Evolutionary conservation across 2,113 vertebrate species (phyloP), one percentile per base, ranked within the genome.

Genomic region (Girardinichthys multiradiatus): DNA sequence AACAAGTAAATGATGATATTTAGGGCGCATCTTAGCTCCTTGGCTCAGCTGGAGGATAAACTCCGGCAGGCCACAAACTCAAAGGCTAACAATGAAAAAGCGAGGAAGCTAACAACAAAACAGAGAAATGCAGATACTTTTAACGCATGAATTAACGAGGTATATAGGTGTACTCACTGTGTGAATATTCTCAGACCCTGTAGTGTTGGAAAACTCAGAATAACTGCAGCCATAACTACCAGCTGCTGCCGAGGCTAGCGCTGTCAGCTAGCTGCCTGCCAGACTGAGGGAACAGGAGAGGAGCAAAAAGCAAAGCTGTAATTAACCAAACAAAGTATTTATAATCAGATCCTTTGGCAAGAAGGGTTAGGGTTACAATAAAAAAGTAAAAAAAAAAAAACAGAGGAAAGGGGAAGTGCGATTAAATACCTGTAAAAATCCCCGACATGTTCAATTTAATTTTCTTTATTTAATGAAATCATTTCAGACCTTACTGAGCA

Each of bases 181-280:
- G 92, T 77, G 27, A 90, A 87, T 51, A 71, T 75, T 64, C 86
- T 89, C 61, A 93, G 59, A 63, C 85, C 83, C 35, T 87, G 89
- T 15, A 87, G 82, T 75, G 79, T 80, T 35, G 86, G 82, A 65
- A 89, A 88, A 83, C 87, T 93, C 74, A 94, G 72, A 27, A 94
- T 89, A 45, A 94, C 87, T 42, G 93, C 90, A 86, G 94, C 92
- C 94, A 95, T 95, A 8, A 27, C 77, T 69, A 59, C 37, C 45
- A 74, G 83, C 83, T 74, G 37, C 10, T 33, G 28, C 48, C 24
- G 7, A n/a, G 26, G 65, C 62, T 89, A 84, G 75, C 77, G 62
- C 58, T 54, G 71, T 77, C 74, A 66, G 48, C 61, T 37, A 2
- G 45, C 60, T 60, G 24, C 17, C 28, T 26, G 45, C 1, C 37